These are phyloP conservation scores for Cosmorhoe ocellata DNA, from an alignment of 2,888 invertebrate species.

Conservation along the genomic window DNA sequence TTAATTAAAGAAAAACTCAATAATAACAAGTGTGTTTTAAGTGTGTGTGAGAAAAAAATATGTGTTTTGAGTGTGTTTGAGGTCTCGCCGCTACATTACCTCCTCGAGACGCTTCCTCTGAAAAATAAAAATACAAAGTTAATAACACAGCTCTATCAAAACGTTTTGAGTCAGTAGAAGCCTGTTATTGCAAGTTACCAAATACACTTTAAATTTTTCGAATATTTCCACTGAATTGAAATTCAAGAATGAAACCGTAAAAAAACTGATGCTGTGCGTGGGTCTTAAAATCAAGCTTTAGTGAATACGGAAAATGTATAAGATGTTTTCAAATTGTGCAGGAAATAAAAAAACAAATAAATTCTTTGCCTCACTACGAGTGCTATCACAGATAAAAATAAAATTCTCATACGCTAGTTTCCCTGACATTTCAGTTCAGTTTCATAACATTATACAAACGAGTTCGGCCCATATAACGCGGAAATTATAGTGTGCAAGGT, in stretches of 20 bases:
- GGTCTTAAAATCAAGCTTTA: too few relatives aligned
- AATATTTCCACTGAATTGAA: too few relatives aligned
- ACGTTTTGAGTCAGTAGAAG: conserved; percentile 14
- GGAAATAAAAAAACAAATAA: neutral
- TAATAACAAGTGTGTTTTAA: too few relatives aligned
- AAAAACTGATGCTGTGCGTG: too few relatives aligned
- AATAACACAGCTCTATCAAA: conserved; percentile 34
- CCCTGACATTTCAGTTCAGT: conserved; percentile 13
- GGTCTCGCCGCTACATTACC: conserved; percentile 76
- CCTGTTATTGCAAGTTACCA: conserved; percentile 13
- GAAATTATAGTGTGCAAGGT: conserved; percentile 10
- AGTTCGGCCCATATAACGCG: conserved; percentile 5
- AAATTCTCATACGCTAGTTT: conserved; percentile 16
- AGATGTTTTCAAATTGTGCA: neutral
- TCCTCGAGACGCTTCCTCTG: conserved; percentile 92
- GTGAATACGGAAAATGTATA: too few relatives aligned
- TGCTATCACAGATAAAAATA: conserved; percentile 10
- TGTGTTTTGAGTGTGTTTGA: conserved; percentile 13
- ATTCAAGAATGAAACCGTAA: too few relatives aligned
- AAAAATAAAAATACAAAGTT: conserved; percentile 78
- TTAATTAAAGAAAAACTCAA: too few relatives aligned
- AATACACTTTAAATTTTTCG: neutral
- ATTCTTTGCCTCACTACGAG: conserved; percentile 1
- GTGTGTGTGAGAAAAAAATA: conserved; percentile 10
- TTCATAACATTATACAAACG: conserved; percentile 20